Base-by-base conservation (phyloP, 2,888 invertebrate species). In the Pollenia amentaria region DNA sequence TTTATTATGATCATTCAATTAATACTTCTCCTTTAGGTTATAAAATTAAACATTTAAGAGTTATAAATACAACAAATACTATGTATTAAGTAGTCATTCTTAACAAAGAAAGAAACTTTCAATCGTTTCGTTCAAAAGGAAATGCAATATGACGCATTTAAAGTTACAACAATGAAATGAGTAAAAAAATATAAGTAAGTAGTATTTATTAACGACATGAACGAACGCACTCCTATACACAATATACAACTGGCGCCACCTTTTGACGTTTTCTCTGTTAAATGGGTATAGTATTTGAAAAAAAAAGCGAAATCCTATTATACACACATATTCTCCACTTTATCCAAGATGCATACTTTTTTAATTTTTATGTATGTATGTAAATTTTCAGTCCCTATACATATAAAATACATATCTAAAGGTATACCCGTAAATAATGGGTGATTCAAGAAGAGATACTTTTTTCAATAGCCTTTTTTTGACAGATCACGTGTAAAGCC, bases 111-210 rank as follows among this genome's bases (percentile, higher is more conserved):
- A 83, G 77, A 70, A 76, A 77, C 62, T 55, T 73, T 60, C 53
- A 77, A 53, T 64, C 44, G 55, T 69, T 76, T 76, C n/a, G 16
- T 42, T 51, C 51, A 14, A 73, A 73, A 83, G 76, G 62, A 83
- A 73, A 83, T 83, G 67, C 67, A 75, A 51, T 60, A 70, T 83
- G 86, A 86, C 86, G 86, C 86, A 83, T 83, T 86, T 70, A 79
- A 83, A 65, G 55, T 79, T 79, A 75, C 78, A 79, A 86, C 70
- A 75, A 83, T 70, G 53, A 70, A 77, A 48, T 55, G 46, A 70
- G 29, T 77, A 83, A 77, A 69, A 83, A 77, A 69, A 81, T 67
- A 44, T 51, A 79, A 62, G 42, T 60, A 51, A 29, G 48, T 3
- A 46, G 51, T 77, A 73, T 57, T 69, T 53, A 72, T 55, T 64